phyloP scores from a whole-genome alignment of 1,140 invertebrate genomes.

The Acromyrmex charruanus region DNA sequence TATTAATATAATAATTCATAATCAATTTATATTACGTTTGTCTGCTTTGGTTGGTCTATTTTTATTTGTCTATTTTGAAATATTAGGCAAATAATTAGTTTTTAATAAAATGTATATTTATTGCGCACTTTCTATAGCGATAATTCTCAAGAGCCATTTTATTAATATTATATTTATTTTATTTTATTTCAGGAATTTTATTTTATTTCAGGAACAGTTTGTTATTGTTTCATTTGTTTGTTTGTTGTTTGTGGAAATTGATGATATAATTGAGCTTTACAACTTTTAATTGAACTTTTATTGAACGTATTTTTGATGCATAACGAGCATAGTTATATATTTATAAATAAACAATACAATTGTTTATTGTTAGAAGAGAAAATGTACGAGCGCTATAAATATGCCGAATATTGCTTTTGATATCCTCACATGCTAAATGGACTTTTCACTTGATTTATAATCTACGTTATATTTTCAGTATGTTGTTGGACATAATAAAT shows the following conservation, averaged over 20 bases:
- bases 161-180: too few species aligned
- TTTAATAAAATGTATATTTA: too few species aligned
- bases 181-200: too few species aligned
- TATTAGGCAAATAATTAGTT: too few species aligned
- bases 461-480: background rate
- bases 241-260: background rate
- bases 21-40: background rate
- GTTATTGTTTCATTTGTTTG: too few species aligned
- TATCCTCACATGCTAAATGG: background rate
- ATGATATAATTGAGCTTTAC: background rate
- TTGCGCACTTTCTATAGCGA: too few species aligned
- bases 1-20: too few species aligned
- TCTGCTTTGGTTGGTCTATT: background rate
- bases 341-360: background rate
- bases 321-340: too few species aligned
- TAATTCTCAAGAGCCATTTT: too few species aligned
- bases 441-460: background rate
- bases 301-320: background rate
- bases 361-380: background rate
- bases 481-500: background rate
- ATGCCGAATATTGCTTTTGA: background rate
- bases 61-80: background rate
- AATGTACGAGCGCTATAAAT: background rate
- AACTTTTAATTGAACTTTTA: constrained; percentile 24
- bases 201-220: too few species aligned